Percentiles rank a stretch among this genome's conserved stretches.
These are phyloP conservation scores for Bos indicus DNA, from an alignment of 2,113 vertebrate species.

Conservation along the genomic window DNA sequence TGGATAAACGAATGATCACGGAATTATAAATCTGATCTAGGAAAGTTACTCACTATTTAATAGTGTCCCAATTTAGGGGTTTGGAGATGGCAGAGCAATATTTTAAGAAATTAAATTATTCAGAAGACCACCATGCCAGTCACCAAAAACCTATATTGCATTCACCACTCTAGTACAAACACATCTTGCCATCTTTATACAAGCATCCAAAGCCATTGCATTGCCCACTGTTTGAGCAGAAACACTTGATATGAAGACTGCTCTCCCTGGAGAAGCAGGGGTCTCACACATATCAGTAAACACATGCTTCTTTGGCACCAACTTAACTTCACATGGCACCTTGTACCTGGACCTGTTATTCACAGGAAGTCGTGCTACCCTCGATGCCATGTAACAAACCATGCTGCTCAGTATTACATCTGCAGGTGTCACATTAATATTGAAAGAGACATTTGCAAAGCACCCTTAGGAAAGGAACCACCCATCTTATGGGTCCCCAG, in stretches of 20 bases:
- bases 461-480: neutral
- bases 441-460: conserved; percentile 1
- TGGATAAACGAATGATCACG: neutral
- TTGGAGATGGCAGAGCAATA: neutral
- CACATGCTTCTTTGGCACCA: neutral
- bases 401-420: neutral
- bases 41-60: neutral
- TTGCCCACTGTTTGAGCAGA: neutral
- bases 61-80: neutral
- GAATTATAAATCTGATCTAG: neutral
- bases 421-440: neutral
- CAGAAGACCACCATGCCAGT: neutral
- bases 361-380: neutral
- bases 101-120: conserved; percentile 32
- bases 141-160: neutral
- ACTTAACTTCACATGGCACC: neutral
- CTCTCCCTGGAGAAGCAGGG: neutral
- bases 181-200: neutral
- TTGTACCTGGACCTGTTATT: neutral
- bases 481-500: neutral
- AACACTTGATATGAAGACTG: neutral
- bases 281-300: neutral
- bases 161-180: neutral
- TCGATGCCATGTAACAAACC: neutral
- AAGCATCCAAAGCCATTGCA: neutral